These are phyloP conservation scores for Ctenomys sociabilis DNA, from an alignment of 2,113 vertebrate species.

Conservation along the genomic window DNA sequence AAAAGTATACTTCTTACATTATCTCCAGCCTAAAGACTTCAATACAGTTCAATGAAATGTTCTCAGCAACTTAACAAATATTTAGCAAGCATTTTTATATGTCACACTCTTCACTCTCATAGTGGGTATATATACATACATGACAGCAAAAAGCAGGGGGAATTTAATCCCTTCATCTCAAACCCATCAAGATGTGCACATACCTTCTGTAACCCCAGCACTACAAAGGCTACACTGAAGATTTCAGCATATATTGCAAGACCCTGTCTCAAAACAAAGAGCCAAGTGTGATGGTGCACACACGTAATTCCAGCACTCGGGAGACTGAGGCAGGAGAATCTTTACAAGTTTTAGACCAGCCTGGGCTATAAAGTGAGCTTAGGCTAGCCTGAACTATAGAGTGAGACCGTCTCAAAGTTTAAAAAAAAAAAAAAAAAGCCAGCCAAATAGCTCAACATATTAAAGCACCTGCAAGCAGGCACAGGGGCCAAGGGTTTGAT, in stretches of 20 bases:
- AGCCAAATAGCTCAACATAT: too few relatives aligned
- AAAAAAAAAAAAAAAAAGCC: too few relatives aligned
- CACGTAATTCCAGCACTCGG: too few relatives aligned
- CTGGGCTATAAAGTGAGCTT: too few relatives aligned
- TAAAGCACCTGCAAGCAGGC: too few relatives aligned
- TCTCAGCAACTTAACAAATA: not conserved
- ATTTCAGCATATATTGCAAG: not conserved
- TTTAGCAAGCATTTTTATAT: not conserved
- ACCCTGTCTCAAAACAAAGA: not conserved
- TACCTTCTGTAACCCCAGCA: not conserved
- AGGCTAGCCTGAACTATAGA: too few relatives aligned
- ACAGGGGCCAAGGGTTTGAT: too few relatives aligned
- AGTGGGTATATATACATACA: not conserved
- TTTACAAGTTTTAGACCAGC: too few relatives aligned
- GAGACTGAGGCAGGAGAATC: too few relatives aligned
- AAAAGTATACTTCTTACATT: not conserved
- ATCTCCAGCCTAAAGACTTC: not conserved
- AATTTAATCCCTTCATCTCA: not conserved
- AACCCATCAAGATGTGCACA: not conserved
- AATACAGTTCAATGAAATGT: constrained; percentile 3
- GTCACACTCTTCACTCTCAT: constrained; percentile 4
- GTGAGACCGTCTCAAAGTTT: not conserved
- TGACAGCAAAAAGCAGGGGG: not conserved
- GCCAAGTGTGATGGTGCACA: too few relatives aligned
- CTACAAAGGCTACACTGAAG: not conserved